phyloP scores from a whole-genome alignment of 2,797 vertebrate species.

The Melanogrammus aeglefinus region DNA sequence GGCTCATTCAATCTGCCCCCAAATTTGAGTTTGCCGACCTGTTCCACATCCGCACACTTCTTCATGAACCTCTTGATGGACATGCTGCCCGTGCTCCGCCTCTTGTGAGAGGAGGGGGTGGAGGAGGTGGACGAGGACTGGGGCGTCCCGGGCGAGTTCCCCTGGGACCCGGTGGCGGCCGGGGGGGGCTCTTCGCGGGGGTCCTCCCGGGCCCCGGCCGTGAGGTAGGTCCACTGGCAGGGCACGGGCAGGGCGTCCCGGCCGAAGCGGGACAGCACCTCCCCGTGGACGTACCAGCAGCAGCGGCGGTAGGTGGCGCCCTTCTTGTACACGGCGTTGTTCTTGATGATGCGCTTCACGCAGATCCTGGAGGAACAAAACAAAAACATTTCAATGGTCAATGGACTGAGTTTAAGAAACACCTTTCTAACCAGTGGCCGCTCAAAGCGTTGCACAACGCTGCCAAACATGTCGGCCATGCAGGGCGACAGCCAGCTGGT shows the following conservation, averaged over 20 bases:
- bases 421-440: too few species aligned
- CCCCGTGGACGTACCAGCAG: conserved; percentile 91
- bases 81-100: conserved; percentile 86
- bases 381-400: background rate
- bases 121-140: conserved; percentile 63
- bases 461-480: too few species aligned
- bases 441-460: too few species aligned
- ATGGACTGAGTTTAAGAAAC: too few species aligned
- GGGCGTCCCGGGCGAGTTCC: conserved; percentile 69
- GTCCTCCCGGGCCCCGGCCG: conserved; percentile 80
- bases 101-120: conserved; percentile 69
- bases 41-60: conserved; percentile 73
- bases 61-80: conserved; percentile 97
- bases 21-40: conserved; percentile 72
- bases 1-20: too few species aligned
- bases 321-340: conserved; percentile 91
- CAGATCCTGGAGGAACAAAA: conserved; percentile 64
- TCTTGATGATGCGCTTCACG: conserved; percentile 86
- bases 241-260: conserved; percentile 87
- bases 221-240: conserved; percentile 93
- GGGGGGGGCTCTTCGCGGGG: conserved; percentile 74
- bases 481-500: too few species aligned
- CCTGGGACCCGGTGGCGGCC: conserved; percentile 52
- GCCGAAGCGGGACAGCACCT: conserved; percentile 80
- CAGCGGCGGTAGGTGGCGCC: conserved; percentile 79